Percentiles rank a stretch among this genome's conserved stretches.
Evolutionary conservation across 2,888 invertebrate genomes (phyloP).

Genomic region (Nysson spinosus): DNA sequence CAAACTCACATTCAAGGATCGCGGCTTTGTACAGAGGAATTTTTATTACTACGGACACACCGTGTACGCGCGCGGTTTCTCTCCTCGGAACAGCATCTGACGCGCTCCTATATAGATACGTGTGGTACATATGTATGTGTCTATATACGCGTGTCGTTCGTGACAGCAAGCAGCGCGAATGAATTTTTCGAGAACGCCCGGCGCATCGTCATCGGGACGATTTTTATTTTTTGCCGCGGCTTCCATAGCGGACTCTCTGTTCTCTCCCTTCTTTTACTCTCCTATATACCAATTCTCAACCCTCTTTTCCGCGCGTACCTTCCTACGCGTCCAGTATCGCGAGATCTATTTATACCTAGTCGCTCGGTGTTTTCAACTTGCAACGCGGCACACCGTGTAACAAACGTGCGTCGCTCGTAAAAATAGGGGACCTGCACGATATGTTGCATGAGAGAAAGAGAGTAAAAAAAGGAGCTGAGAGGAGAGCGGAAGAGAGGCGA

Average conservation of each 20-base stretch:
- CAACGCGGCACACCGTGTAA: constrained; percentile 59
- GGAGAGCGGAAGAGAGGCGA: not conserved
- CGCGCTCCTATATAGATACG: constrained; percentile 31
- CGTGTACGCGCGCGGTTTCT: constrained; percentile 12
- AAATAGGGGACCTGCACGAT: constrained; percentile 58
- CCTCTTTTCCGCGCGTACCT: constrained; percentile 22
- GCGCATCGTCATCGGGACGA: constrained; percentile 39
- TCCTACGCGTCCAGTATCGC: constrained; percentile 41
- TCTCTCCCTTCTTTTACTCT: not conserved
- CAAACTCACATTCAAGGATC: constrained; percentile 64
- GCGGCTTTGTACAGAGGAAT: constrained; percentile 58
- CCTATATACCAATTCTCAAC: not conserved
- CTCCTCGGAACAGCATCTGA: constrained; percentile 16
- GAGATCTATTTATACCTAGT: constrained; percentile 62
- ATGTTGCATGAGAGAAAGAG: constrained; percentile 28
- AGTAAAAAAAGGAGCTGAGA: not conserved
- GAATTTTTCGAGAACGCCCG: constrained; percentile 38
- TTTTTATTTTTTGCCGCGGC: constrained; percentile 45
- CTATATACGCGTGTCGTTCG: constrained; percentile 27
- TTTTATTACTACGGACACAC: constrained; percentile 46
- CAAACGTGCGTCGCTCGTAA: constrained; percentile 60
- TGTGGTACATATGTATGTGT: too few relatives aligned
- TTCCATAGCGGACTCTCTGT: constrained; percentile 12
- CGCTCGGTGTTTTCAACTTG: constrained; percentile 59
- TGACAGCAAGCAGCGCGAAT: constrained; percentile 15